These are phyloP conservation scores for Penaeus vannamei DNA, from an alignment of 1,140 invertebrate species.

Conservation along the genomic window DNA sequence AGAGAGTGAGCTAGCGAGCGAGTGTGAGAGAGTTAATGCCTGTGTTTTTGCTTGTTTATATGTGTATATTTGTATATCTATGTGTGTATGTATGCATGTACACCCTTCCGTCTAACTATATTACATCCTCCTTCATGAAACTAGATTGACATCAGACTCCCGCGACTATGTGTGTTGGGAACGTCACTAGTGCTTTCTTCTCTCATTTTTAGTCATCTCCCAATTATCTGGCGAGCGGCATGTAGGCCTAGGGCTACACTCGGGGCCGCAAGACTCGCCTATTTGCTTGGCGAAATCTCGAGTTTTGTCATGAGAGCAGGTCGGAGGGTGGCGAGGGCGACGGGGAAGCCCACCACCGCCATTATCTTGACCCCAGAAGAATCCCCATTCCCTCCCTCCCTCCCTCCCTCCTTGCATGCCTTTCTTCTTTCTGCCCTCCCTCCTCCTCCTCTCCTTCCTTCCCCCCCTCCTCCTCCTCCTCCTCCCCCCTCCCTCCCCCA, in stretches of 20 bases:
- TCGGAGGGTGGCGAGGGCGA: too few relatives aligned
- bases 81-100: not conserved
- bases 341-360: not conserved
- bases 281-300: too few relatives aligned
- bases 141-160: too few relatives aligned
- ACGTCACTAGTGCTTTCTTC: too few relatives aligned
- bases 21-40: not conserved
- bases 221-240: too few relatives aligned
- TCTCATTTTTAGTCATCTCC: too few relatives aligned
- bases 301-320: too few relatives aligned
- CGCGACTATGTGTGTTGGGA: too few relatives aligned
- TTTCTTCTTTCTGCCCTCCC: not conserved
- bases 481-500: not conserved
- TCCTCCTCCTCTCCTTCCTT: not conserved
- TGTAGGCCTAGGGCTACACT: too few relatives aligned
- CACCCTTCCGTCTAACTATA: not conserved
- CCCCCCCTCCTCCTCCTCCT: not conserved
- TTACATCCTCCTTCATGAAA: too few relatives aligned
- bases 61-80: not conserved
- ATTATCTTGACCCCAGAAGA: not conserved
- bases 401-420: not conserved
- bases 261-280: too few relatives aligned
- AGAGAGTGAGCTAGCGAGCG: not conserved
- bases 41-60: not conserved
- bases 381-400: not conserved